Evolutionary conservation across 2,888 invertebrate species (phyloP), one percentile per base, ranked within the genome.

Genomic region (Phlogophora meticulosa): DNA sequence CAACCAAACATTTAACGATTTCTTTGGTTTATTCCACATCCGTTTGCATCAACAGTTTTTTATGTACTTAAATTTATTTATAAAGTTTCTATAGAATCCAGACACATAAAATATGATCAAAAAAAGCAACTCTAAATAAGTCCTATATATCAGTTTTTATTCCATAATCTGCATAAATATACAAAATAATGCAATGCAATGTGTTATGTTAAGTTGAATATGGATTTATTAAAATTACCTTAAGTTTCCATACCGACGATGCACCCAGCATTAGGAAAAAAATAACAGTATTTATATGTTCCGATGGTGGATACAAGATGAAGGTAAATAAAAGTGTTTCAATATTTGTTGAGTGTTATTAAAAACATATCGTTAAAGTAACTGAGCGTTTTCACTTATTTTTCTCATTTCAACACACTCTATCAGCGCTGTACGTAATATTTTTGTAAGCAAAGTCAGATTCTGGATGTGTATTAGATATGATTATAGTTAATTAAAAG

Each of bases 201-300:
- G 5, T 17, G 24, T 28, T 40, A 36, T 1, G 32, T 24, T 20
- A 24, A 2, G 10, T 28, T 28, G 28, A 49, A 42, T 40, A 15
- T 13, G 11, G 3, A 52, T 65, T 28, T 38, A 20, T 34, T 11
- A 51, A 66, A 28, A 46, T 20, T 10, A 17, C 62, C 2, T 24
- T 43, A 36, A 53, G 32, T 42, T 4, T 13, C n/a, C 36, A 17
- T 7, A 49, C 38, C 4, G 24, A 28, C 28, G 5, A 28, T 28
- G 28, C 28, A 28, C 28, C 28, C 4, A 28, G 2, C 28, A n/a
- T 43, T 32, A 7, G 10, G 34, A 58, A 45, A 24, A 49, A 66
- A 17, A 22, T 28, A 38, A 15, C 5, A 32, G 45, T 73, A 57
- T 72, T 49, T 49, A 42, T 72, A 56, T 15, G 32, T 20, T n/a